These are phyloP conservation scores for Aldrovandia affinis DNA, from an alignment of 2,797 vertebrate species.

Conservation along the genomic window DNA sequence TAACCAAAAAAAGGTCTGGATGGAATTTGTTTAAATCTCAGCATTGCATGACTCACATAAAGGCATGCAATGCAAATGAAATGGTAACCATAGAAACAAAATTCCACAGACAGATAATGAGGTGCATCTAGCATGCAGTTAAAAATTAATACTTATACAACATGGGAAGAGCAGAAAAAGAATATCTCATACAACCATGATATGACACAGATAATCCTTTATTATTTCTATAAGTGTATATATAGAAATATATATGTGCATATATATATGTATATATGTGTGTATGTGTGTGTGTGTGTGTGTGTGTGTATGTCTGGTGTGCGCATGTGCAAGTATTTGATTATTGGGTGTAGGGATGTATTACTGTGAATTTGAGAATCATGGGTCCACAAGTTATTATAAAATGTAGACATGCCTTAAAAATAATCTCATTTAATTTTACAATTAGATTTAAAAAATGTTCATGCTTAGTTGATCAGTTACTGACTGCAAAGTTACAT, in stretches of 20 bases:
- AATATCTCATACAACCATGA: not conserved
- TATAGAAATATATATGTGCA: too few species aligned
- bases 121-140: not conserved
- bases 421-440: too few species aligned
- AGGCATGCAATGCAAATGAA: conserved; percentile 29
- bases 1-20: conserved; percentile 21
- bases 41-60: conserved; percentile 32
- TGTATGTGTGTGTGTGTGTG: too few species aligned
- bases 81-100: conserved; percentile 41
- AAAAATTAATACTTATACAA: conserved; percentile 9
- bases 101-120: conserved; percentile 32
- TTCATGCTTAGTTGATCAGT: not conserved
- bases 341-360: not conserved
- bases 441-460: not conserved
- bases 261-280: too few species aligned
- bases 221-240: too few species aligned
- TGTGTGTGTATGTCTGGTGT: not conserved
- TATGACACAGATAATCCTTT: not conserved
- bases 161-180: not conserved
- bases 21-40: conserved; percentile 30
- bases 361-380: not conserved
- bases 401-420: not conserved
- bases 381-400: not conserved
- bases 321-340: not conserved
- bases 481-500: not conserved